Evolutionary conservation across 2,888 invertebrate species (phyloP).

Genomic region (Philonicus albiceps): DNA sequence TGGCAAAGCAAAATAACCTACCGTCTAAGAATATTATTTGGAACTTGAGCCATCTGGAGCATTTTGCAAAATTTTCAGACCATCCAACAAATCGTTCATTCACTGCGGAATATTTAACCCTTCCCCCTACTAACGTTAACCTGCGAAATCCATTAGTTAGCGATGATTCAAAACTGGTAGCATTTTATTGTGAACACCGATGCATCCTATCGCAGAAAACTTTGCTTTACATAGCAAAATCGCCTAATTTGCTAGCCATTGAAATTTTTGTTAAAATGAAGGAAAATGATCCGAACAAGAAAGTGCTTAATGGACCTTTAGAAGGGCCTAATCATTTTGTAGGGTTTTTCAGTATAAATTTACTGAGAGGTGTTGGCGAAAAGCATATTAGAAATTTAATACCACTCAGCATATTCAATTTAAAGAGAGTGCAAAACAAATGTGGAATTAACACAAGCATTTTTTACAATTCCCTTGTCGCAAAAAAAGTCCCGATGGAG

Average conservation of each 20-base stretch:
- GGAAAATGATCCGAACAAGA: too few relatives aligned
- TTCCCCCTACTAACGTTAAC: too few relatives aligned
- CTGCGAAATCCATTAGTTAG: not conserved
- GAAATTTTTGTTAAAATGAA: not conserved
- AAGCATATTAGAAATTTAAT: not conserved
- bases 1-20: not conserved
- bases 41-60: not conserved
- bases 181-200: not conserved
- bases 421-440: not conserved
- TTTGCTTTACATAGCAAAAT: not conserved
- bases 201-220: not conserved
- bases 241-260: not conserved
- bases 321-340: not conserved
- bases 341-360: not conserved
- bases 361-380: not conserved
- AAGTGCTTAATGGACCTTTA: not conserved
- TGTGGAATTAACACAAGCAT: not conserved
- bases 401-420: not conserved
- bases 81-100: not conserved
- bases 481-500: not conserved
- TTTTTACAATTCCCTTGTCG: not conserved
- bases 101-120: not conserved
- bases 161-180: not conserved
- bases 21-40: not conserved
- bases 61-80: not conserved